These are phyloP conservation scores for Hyperoplus lanceolatus DNA, from an alignment of 2,797 vertebrate genomes.

Conservation along the genomic window DNA sequence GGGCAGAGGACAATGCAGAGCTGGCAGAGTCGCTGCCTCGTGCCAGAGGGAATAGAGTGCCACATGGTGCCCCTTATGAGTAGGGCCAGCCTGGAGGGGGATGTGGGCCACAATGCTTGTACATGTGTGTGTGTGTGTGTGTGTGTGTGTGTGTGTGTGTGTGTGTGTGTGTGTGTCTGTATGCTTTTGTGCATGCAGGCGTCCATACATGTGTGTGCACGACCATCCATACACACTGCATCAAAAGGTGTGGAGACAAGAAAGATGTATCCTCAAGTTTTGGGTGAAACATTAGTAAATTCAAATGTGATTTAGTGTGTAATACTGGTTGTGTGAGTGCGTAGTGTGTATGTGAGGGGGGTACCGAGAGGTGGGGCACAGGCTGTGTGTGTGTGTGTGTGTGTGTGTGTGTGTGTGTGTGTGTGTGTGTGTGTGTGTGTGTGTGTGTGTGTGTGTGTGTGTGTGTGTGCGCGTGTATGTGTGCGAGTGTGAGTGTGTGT, in stretches of 20 bases:
- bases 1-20: constrained; percentile 80
- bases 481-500: constrained; percentile 20
- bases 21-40: constrained; percentile 78
- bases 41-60: constrained; percentile 86
- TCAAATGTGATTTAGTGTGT: constrained; percentile 52
- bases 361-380: neutral
- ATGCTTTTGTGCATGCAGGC: constrained; percentile 36
- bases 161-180: constrained; percentile 47
- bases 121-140: constrained; percentile 47
- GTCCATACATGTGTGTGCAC: constrained; percentile 31
- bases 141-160: constrained; percentile 55
- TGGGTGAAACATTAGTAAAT: constrained; percentile 67
- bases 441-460: neutral
- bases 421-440: constrained; percentile 48
- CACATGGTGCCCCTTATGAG: constrained; percentile 86
- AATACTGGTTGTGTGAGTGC: constrained; percentile 50
- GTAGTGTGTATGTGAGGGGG: constrained; percentile 45
- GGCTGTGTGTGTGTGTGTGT: constrained; percentile 4
- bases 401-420: constrained; percentile 33
- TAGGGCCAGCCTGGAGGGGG: constrained; percentile 84
- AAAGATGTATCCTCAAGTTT: constrained; percentile 53
- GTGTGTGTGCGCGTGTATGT: too few relatives aligned
- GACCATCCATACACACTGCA: constrained; percentile 7
- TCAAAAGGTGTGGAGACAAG: constrained; percentile 33
- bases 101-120: constrained; percentile 76